These are phyloP conservation scores for Drosophila kohkoa DNA, from an alignment of 1,140 invertebrate genomes.

Conservation along the genomic window DNA sequence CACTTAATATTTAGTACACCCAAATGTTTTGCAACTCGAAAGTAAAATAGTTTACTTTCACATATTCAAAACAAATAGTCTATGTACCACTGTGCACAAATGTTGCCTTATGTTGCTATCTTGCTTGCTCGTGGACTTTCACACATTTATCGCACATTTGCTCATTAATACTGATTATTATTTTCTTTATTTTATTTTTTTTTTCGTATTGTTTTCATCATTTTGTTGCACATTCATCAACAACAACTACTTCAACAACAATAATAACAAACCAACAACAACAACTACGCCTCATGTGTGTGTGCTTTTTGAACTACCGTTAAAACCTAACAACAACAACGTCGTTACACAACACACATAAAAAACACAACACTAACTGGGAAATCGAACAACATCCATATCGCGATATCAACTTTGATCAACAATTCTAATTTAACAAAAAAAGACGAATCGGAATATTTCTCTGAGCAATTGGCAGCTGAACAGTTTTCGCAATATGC, in stretches of 20 bases:
- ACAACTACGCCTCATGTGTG: conserved; percentile 53
- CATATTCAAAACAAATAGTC: background rate
- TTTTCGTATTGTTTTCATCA: conserved; percentile 63
- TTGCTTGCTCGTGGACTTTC: conserved; percentile 13
- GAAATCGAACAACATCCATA: conserved; percentile 24
- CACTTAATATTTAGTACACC: no score
- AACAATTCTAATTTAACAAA: conserved; percentile 12
- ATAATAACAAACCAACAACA: conserved; percentile 46
- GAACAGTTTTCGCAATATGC: conserved; percentile 85
- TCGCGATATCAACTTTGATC: background rate
- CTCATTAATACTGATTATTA: conserved; percentile 72
- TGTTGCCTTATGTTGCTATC: conserved; percentile 3
- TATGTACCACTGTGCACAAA: conserved; percentile 43
- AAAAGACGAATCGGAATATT: conserved; percentile 84
- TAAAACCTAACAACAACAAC: conserved; percentile 55
- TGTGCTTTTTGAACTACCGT: conserved; percentile 78
- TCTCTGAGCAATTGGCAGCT: conserved; percentile 85
- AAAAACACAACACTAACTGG: conserved; percentile 54
- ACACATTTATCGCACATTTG: conserved; percentile 58
- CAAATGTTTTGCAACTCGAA: no score
- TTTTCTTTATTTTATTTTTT: conserved; percentile 33
- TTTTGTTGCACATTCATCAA: conserved; percentile 56
- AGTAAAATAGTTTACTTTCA: background rate
- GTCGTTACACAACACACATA: conserved; percentile 36
- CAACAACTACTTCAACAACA: conserved; percentile 47